Base-by-base conservation (phyloP, 2,888 invertebrate genomes). In the Parnassius mnemosyne region DNA sequence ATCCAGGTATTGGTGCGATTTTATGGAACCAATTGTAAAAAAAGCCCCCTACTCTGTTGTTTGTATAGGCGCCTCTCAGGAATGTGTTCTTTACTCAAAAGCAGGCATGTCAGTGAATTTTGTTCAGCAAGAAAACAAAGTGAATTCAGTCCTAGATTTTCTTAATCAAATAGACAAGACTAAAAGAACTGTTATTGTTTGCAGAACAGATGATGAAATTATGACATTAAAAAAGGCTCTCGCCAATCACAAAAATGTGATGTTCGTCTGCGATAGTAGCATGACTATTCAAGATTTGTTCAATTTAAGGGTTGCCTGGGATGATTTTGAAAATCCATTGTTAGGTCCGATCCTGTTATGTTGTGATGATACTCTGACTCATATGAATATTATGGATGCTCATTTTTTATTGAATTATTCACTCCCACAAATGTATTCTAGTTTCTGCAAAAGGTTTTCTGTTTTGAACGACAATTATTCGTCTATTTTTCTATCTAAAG, bases 61-160 rank as follows among this genome's bases (percentile, higher is more conserved):
- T 5, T 94, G 95, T 61, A 94, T 97, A 61, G 93, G 94, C 0
- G 94, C 95, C 25, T 94, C 94, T 69, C 92, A 95, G 69, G 96
- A 97, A 83, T 95, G 95, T 54, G 93, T 95, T 0, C 84, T 96
- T 12, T 96, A 95, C 81, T 94, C 94, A 69, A 92, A 78, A 84
- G 92, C 68, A 64, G 85, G 74, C n/a, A 87, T 84, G 13, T 73
- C 81, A 0, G 83, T 89, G 0, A 79, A 79, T 61, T 87, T 86
- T 53, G 77, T 87, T 2, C 78, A 80, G 41, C 80, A 85, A 10
- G 78, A 84, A 2, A 80, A 83, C 3, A 94, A 94, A 79, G 61
- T 83, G 1, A 69, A 81, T 2, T 76, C 77, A 42, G 75, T 94
- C 49, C 68, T 89, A 74, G 92, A 90, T 10, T 87, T 94, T 68